Evolutionary conservation across 2,888 invertebrate genomes (phyloP), one percentile per base, ranked within the genome.

Genomic region (Trachelus troglodyta): DNA sequence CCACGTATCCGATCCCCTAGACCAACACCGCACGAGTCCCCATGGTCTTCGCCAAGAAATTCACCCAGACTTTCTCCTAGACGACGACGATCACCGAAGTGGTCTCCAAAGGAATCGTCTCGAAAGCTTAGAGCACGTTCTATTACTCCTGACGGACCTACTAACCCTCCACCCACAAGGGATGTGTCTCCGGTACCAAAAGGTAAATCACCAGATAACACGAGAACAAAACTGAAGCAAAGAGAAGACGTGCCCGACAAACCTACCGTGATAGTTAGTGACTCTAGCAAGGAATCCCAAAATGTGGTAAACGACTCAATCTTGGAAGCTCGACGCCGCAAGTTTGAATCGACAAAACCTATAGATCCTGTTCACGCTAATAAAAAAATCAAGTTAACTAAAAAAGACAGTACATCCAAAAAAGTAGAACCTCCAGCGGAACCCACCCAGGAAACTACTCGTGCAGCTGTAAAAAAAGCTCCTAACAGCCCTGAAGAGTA

Each of bases 261-360:
- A 35, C 12, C 73, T 15, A 33, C 75, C 4, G 73, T 76, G 71
- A 34, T 35, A 9, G 34, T 30, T 6, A 75, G 77, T 56, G 4
- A 33, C 33, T 69, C 71, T n/a, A 34, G 34, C 3, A 81, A 78
- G 69, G 79, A 80, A 11, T 71, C 23, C 12, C 31, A 33, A 6
- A 40, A 69, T 1, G 79, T 84, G 75, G 76, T 77, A 12, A 33
- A 87, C 73, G 93, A 93, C 87, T 92, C 93, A 0, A 86, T 93
- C 40, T 86, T 94, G 74, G 93, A 93, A 82, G 93, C 94, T 0
- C 89, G 94, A 33, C 91, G 92, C 79, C 90, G 89, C 69, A 94
- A 94, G 84, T 94, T 94, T 86, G 93, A 94, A 86, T 89, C 91
- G 9, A 92, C 91, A 35, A 86, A 84, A 71, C 92, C 92, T 79